phyloP scores from a whole-genome alignment of 2,888 invertebrate species.

The Lasioglossum pauxillum region DNA sequence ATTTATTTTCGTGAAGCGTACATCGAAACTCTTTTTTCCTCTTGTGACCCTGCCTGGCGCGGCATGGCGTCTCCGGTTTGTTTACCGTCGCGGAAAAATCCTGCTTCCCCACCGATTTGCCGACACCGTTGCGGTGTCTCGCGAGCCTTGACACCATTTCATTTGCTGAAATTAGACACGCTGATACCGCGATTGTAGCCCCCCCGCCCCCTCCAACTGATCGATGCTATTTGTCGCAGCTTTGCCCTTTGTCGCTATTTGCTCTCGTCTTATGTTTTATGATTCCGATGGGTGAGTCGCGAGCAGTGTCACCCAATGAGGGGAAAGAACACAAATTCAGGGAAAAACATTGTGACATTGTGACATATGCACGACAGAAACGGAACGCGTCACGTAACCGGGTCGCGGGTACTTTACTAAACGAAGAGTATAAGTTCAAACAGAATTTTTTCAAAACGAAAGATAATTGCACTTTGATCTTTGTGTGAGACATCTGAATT shows the following conservation, averaged over 20 bases:
- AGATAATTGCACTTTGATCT: too few relatives aligned
- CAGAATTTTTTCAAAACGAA: too few relatives aligned
- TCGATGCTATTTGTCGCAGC: not conserved
- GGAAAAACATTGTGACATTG: too few relatives aligned
- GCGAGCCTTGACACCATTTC: constrained; percentile 47
- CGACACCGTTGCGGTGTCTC: not conserved
- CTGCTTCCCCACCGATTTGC: constrained; percentile 14
- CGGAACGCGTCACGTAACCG: too few relatives aligned
- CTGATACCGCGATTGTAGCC: not conserved
- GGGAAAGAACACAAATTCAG: too few relatives aligned
- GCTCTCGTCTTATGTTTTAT: not conserved
- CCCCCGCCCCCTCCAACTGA: not conserved
- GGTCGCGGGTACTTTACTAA: too few relatives aligned
- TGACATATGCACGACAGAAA: too few relatives aligned
- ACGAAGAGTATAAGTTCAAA: too few relatives aligned
- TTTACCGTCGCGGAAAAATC: constrained; percentile 42
- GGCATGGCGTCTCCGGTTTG: constrained; percentile 8
- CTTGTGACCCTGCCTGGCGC: not conserved
- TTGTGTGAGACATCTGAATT: too few relatives aligned
- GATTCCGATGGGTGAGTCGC: not conserved
- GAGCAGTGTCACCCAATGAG: too few relatives aligned
- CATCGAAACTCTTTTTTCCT: constrained; percentile 34
- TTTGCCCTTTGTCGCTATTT: not conserved
- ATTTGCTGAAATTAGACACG: constrained; percentile 1
- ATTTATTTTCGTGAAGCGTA: constrained; percentile 41